Base-by-base conservation (phyloP, 2,113 vertebrate species). In the Nerophis ophidion region DNA sequence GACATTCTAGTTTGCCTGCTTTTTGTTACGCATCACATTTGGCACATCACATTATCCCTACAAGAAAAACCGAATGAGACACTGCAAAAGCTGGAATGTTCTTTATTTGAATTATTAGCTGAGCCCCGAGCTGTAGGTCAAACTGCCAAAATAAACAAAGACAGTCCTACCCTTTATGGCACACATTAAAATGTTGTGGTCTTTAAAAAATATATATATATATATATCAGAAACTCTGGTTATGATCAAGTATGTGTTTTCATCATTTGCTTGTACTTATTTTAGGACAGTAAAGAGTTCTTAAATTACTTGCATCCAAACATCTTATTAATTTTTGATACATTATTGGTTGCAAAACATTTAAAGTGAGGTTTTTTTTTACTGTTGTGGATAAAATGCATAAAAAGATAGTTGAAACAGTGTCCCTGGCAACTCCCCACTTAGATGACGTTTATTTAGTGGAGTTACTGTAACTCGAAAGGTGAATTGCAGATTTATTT, bases 361-460 rank as follows among this genome's bases (percentile, higher is more conserved):
- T 62, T 26, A 35, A 9, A 58, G 4, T 44, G 17, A 3, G 13
- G 15, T 60, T 54, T 67, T 4, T 67, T 4, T 64, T 60, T 51
- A 56, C 40, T 19, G 48, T 45, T 42, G 16, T 0, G 4, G 19
- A 5, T 47, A 13, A 40, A 59, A 47, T 15, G n/a, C 11, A 47
- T 12, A 15, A 34, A 62, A 8, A 51, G 19, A 52, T 11, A 34
- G 50, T 26, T 26, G 26, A 26, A 26, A 26, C 13, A 34, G 50
- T 13, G 6, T n/a, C 12, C 55, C 8, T 44, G 4, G 14, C 36
- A 15, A 40, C 38, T 51, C 12, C 16, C 19, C 7, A 1, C 46
- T 71, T 50, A 38, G 34, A 57, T 46, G 16, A 66, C 59, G 40
- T 58, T 66, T 48, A 49, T n/a, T 19, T 26, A 49, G 44, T 53